A percentile compares a stretch with the other conserved stretches of the same genome.
phyloP scores from a whole-genome alignment of 2,888 invertebrate genomes.

The Ceriagrion tenellum region DNA sequence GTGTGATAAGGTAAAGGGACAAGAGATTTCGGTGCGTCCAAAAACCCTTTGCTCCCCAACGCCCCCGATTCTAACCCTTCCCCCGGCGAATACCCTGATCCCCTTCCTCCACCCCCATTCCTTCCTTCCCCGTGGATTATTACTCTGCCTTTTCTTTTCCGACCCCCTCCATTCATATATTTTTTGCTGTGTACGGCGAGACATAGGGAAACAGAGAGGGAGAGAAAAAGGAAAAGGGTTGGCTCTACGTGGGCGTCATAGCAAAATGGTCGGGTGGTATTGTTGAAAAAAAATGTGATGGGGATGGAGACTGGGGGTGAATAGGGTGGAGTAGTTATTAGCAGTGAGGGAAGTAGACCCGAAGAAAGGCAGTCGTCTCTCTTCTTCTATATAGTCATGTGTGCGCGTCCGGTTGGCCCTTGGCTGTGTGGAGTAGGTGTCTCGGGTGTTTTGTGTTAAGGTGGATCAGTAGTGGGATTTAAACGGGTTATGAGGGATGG shows the following conservation, averaged over 20 bases:
- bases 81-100: neutral
- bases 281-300: neutral
- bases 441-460: neutral
- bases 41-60: neutral
- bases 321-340: slow-evolving; percentile 21
- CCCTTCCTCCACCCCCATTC: neutral
- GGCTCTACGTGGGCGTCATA: neutral
- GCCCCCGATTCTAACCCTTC: neutral
- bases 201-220: neutral
- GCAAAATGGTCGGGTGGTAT: neutral
- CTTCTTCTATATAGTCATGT: neutral
- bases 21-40: slow-evolving; percentile 52
- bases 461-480: neutral
- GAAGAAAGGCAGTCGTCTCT: neutral
- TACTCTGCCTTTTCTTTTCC: neutral
- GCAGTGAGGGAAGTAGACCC: neutral
- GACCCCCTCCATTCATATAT: neutral
- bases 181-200: neutral
- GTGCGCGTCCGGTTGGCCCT: neutral
- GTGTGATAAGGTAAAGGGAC: slow-evolving; percentile 63
- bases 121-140: neutral
- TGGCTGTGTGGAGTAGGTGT: neutral
- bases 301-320: neutral
- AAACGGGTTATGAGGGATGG: slow-evolving; percentile 16
- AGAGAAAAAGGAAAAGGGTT: neutral